Conservation (phyloP, 2,113 vertebrate genomes). For the Scophthalmus maximus region DNA sequence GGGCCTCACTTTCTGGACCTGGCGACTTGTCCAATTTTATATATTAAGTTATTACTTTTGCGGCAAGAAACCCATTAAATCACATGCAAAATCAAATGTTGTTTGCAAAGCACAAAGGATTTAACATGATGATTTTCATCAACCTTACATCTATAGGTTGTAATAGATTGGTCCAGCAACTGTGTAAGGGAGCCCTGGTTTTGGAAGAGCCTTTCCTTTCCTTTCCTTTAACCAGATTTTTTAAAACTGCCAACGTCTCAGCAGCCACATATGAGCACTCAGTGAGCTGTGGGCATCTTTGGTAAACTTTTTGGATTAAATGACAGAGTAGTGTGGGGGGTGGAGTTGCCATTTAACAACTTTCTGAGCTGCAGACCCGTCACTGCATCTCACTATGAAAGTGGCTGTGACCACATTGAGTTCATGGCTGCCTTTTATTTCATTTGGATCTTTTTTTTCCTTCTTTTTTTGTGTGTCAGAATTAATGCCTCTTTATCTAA, state of each 20-base stretch:
- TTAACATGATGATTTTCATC: not conserved
- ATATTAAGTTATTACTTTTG: too few relatives aligned
- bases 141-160: not conserved
- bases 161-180: not conserved
- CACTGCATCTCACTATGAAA: constrained; percentile 63
- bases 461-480: constrained; percentile 46
- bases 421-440: constrained; percentile 50
- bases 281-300: constrained; percentile 53
- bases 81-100: not conserved
- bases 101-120: not conserved
- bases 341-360: constrained; percentile 68
- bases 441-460: constrained; percentile 16
- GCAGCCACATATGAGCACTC: constrained; percentile 44
- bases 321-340: constrained; percentile 68
- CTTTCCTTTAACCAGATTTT: constrained; percentile 27
- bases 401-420: constrained; percentile 61
- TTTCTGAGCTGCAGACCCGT: constrained; percentile 56
- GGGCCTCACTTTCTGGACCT: too few relatives aligned
- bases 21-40: too few relatives aligned
- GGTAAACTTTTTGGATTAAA: constrained; percentile 64
- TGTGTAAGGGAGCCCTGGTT: constrained; percentile 23
- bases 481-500: constrained; percentile 65
- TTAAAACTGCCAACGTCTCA: constrained; percentile 42
- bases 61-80: too few relatives aligned
- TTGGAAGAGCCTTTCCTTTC: constrained; percentile 22